Conservation (phyloP, 2,797 vertebrate genomes). For the Sylvia borin region DNA sequence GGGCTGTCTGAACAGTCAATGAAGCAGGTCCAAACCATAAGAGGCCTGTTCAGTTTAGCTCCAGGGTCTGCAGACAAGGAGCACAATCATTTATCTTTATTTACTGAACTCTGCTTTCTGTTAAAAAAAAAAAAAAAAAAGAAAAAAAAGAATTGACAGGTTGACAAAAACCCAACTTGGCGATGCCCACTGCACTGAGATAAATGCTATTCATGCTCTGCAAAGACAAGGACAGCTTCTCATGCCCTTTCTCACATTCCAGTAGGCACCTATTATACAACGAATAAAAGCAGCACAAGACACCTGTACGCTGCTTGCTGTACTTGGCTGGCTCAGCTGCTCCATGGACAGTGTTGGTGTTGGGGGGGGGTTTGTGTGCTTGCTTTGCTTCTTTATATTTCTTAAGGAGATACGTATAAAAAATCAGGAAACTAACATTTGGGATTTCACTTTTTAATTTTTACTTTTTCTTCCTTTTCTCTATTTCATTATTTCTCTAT, state of each 20-base stretch:
- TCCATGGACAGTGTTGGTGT: not conserved
- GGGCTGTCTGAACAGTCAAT: constrained; percentile 87
- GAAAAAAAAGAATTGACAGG: constrained; percentile 73
- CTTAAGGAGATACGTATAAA: not conserved
- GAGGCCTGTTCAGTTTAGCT: constrained; percentile 84
- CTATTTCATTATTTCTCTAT: too few species aligned
- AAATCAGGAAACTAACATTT: not conserved
- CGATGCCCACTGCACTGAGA: constrained; percentile 78
- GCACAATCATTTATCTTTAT: constrained; percentile 87
- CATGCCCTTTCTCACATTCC: constrained; percentile 73
- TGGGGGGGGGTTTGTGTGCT: not conserved
- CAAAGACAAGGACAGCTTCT: constrained; percentile 78
- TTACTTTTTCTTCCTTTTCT: not conserved
- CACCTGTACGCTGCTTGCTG: constrained; percentile 8
- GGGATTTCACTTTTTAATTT: not conserved
- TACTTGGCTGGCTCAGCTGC: not conserved
- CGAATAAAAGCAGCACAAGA: constrained; percentile 61
- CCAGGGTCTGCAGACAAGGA: constrained; percentile 81
- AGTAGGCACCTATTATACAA: constrained; percentile 60
- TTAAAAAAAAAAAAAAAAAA: constrained; percentile 34
- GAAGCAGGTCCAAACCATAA: constrained; percentile 86
- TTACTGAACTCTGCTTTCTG: constrained; percentile 86
- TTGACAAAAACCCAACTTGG: constrained; percentile 79
- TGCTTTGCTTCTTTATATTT: not conserved
- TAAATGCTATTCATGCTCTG: constrained; percentile 80